Evolutionary conservation across 2,113 vertebrate genomes (phyloP).

Genomic region (Oreotrochilus melanogaster): DNA sequence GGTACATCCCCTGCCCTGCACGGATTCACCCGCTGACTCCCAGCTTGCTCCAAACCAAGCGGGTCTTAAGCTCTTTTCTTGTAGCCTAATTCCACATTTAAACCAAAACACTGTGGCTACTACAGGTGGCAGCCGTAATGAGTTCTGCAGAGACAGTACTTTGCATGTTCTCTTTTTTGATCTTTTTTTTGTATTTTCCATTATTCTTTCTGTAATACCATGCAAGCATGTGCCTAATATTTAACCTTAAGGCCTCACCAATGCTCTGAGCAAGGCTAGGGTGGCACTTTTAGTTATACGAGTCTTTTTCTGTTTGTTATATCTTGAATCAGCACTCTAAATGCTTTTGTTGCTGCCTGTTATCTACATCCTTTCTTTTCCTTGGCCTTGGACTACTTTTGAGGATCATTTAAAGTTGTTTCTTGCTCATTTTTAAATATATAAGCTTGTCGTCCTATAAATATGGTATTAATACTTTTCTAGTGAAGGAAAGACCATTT

Average conservation of each 20-base stretch:
- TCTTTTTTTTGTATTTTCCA: not conserved
- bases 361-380: not conserved
- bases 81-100: not conserved
- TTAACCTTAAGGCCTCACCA: not conserved
- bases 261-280: not conserved
- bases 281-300: not conserved
- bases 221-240: not conserved
- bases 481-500: not conserved
- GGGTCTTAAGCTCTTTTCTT: not conserved
- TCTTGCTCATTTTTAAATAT: not conserved
- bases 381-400: not conserved
- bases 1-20: slow-evolving; percentile 52
- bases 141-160: not conserved
- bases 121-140: too few species aligned
- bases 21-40: rapidly evolving
- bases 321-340: not conserved
- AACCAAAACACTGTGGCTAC: not conserved
- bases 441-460: not conserved
- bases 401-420: not conserved
- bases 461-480: not conserved
- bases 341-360: not conserved
- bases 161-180: rapidly evolving
- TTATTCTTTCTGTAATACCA: not conserved
- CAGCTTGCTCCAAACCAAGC: not conserved
- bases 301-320: not conserved